Evolutionary conservation across 2,797 vertebrate species (phyloP), one percentile per base, ranked within the genome.

Genomic region (Sebastes matsubarae): DNA sequence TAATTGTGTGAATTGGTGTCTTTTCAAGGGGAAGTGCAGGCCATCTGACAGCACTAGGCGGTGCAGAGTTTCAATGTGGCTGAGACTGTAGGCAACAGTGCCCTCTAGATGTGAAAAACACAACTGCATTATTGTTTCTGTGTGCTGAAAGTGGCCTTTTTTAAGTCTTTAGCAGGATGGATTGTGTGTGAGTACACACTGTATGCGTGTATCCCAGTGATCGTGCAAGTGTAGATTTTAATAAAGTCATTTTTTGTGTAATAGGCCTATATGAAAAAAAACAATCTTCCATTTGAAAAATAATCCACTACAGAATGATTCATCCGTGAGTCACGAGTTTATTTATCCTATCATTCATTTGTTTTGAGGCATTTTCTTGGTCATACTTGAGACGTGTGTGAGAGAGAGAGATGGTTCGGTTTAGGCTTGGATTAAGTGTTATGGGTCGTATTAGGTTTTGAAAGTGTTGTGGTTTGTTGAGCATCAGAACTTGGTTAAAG

Each of bases 1-100:
- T 92, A 89, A 94, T 94, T 95, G 89, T 82, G 73, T 85, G 92
- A 93, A 94, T 89, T 92, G 90, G 87, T 89, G 90, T 85, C 80
- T 94, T 92, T 89, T 89, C 87, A 90, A 91, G 91, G 91, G 90
- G 91, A 93, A 92, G 90, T 82, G 83, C 87, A 84, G 87, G 73
- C 87, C 87, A 83, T 91, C 86, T 89, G 75, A 84, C 77, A 64
- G 68, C 16, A 82, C 80, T 16, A 83, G 61, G 66, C 73, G 4
- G 71, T 64, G 84, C 75, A 60, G 75, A 57, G 73, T 64, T 38
- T 79, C 27, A 83, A 46, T 46, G 70, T 50, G 60, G 80, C 68
- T 74, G 59, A 92, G 84, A 75, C 86, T 88, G 89, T 81, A 75
- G 92, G 77, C 92, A 94, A 92, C 92, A 95, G 93, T 93, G 92